These are phyloP conservation scores for Tubulanus polymorphus DNA, from an alignment of 2,888 invertebrate genomes.

Conservation along the genomic window DNA sequence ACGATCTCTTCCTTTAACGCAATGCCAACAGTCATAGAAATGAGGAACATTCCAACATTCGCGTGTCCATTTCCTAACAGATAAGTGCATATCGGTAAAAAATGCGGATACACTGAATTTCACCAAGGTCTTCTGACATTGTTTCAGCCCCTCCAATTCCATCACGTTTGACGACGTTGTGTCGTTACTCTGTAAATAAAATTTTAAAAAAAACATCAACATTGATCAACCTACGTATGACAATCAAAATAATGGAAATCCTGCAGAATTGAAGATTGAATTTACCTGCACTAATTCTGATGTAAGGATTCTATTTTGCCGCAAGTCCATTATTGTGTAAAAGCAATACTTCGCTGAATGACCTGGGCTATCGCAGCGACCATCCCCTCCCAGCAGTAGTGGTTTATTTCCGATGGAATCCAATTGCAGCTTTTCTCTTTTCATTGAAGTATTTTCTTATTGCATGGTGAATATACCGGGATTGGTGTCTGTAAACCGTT, in stretches of 20 bases:
- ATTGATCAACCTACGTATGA: no score
- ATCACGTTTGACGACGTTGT: background rate
- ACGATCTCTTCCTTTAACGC: background rate
- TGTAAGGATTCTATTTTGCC: no score
- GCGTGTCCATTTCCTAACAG: background rate
- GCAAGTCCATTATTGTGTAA: no score
- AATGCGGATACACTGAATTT: background rate
- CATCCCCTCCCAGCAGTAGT: background rate
- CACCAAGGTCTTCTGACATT: background rate
- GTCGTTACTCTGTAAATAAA: background rate
- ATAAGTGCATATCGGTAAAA: background rate
- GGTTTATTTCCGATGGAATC: background rate
- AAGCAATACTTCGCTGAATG: no score
- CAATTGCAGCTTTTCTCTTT: background rate
- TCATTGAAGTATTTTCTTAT: background rate
- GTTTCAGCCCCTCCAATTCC: background rate
- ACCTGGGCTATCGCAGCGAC: no score
- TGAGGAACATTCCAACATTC: background rate
- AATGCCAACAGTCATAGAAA: background rate
- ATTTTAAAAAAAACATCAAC: no score
- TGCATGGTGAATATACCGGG: background rate
- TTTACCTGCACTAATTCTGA: no score
- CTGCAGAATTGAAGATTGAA: no score
- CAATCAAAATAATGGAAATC: no score
- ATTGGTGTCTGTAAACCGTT: background rate